Conservation (phyloP, 2,888 invertebrate genomes). For the Latrodectus elegans region DNA sequence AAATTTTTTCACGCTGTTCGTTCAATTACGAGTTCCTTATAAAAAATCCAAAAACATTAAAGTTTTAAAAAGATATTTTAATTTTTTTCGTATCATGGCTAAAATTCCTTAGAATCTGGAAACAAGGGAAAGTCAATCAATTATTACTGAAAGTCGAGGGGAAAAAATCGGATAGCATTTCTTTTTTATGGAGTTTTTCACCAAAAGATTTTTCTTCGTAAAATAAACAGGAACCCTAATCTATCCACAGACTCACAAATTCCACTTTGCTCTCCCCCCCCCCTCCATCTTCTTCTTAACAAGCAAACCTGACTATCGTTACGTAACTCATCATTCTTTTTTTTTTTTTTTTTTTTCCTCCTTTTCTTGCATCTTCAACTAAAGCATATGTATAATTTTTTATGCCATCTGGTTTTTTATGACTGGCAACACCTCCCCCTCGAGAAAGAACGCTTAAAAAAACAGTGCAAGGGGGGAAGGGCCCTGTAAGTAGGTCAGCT, state of each 20-base stretch:
- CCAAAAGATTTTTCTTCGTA: conserved; percentile 5
- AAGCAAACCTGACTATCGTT: conserved; percentile 29
- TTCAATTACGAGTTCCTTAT: no score
- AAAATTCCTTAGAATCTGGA: no score
- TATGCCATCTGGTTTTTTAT: conserved; percentile 56
- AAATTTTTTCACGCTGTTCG: no score
- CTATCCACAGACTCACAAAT: conserved; percentile 19
- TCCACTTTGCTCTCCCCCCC: conserved; percentile 5
- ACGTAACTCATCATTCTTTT: conserved; percentile 22
- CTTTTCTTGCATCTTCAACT: background rate
- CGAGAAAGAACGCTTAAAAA: conserved; percentile 17
- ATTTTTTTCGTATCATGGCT: no score
- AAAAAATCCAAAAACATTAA: no score
- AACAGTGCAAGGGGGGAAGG: conserved; percentile 35
- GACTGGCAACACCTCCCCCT: conserved; percentile 24
- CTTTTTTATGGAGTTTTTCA: background rate
- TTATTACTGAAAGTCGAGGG: conserved; percentile 9
- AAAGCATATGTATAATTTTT: conserved; percentile 1
- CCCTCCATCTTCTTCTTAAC: background rate
- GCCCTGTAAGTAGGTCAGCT: conserved; percentile 60
- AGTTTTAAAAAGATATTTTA: no score
- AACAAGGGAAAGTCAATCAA: background rate
- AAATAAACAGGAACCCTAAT: conserved; percentile 35
- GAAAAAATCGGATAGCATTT: background rate
- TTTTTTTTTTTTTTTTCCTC: conserved; percentile 30